Evolutionary conservation across 2,888 invertebrate species (phyloP), one percentile per base, ranked within the genome.

Genomic region (Nemurella pictetii): DNA sequence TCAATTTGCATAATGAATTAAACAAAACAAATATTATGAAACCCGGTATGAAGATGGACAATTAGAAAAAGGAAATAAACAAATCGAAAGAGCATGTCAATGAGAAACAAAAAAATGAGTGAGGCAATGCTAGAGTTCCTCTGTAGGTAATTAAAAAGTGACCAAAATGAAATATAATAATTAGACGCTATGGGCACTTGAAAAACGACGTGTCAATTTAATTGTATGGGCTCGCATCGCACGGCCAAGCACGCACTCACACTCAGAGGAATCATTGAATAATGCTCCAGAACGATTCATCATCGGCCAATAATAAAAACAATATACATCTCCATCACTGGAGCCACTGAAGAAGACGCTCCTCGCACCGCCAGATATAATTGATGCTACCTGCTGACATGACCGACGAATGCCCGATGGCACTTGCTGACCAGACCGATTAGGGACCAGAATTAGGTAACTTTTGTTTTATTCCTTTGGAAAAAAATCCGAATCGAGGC

Each of bases 131-230:
- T 55, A 20, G 20, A 55, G 55, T 20, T 55, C 15, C 15, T n/a
- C n/a, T n/a, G n/a, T 28, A 15, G 78, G 30, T 78, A 78, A 78
- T 30, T 78, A 78, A 78, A 78, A 75, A 75, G 75, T 75, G 26
- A 27, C 9, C 75, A 9, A 4, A 78, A 78, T 78, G 78, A 78
- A 78, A 36, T 35, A 36, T 81, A 36, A 55, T 81, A 81, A 81
- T 81, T 81, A 81, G 36, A 26, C 36, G 25, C 55, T 81, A n/a
- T 81, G 55, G 25, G 27, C 27, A 35, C 35, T 36, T 81, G 81
- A 81, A 28, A 36, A 81, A 81, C 81, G 81, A 81, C 25, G 26
- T 81, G 81, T 81, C 81, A 36, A 81, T 81, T 81, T 81, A 36
- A 81, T 36, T 81, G 81, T 35, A 5, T 12, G 80, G 12, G 29